Base-by-base conservation (phyloP, 1,140 invertebrate genomes). In the Drosophila simulans region DNA sequence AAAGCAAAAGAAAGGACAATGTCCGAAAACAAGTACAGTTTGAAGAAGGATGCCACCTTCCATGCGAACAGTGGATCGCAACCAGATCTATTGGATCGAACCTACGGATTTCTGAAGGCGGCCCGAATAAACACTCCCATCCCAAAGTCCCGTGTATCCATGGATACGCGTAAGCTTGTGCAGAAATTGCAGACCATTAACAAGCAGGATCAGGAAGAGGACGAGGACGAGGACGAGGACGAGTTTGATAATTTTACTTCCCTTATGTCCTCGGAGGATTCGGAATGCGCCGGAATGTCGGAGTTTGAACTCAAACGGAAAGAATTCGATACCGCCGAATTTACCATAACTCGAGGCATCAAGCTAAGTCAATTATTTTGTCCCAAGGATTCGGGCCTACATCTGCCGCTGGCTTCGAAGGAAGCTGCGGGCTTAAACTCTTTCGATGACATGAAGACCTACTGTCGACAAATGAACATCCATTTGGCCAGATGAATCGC, bases 311-410 rank as follows among this genome's bases (percentile, higher is more conserved):
- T 56, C 20, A 70, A 76, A 7, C 64, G 80, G 2, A 78, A 79
- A 17, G 17, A 53, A 1, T 83, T 84, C 20, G 52, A 84, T 37
- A 31, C 56, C n/a, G 80, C 55, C 4, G 80, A 84, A 22, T 84
- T 71, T 10, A 84, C 80, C 8, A 71, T 83, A 34, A 66, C 80
- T 5, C 63, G 25, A 2, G 80, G 80, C 54, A 52, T 42, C 1
- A 78, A 72, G 17, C 42, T 69, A 2, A 68, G 75, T 13, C 46
- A 64, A 0, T 1, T 53, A 13, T 25, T 15, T 13, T 78, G 68
- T 59, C 60, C 65, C 0, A 8, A 1, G 0, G n/a, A 80, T 42
- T 46, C 64, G 0, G 27, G 12, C 0, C 13, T 4, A 0, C 22
- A 45, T 8, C 8, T 56, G 1, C 31, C 10, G 10, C 4, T 13